phyloP scores from a whole-genome alignment of 2,888 invertebrate genomes.

The Lampropteryx suffumata region DNA sequence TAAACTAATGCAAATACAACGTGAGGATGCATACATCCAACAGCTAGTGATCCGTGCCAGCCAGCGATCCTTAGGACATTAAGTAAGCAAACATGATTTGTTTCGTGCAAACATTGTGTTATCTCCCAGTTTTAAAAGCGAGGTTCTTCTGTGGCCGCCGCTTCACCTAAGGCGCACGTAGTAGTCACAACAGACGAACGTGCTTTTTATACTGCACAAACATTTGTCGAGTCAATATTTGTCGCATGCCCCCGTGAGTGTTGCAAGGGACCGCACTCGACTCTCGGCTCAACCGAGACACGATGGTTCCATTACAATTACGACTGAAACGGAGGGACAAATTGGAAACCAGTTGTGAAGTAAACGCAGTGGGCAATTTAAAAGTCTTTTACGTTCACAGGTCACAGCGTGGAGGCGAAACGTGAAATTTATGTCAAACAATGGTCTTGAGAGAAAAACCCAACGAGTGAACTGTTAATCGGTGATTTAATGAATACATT shows the following conservation, averaged over 20 bases:
- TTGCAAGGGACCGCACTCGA: constrained; percentile 50
- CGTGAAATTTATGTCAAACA: constrained; percentile 46
- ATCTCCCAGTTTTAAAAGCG: constrained; percentile 58
- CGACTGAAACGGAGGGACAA: constrained; percentile 1
- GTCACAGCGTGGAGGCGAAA: constrained; percentile 27
- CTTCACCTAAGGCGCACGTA: constrained; percentile 58
- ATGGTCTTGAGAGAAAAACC: constrained; percentile 50
- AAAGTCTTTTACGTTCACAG: constrained; percentile 35
- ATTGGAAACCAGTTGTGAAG: constrained; percentile 30
- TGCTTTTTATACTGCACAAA: constrained; percentile 68
- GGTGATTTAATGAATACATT: constrained; percentile 77
- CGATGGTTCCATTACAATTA: constrained; percentile 23
- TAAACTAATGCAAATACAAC: constrained; percentile 66
- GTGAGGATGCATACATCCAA: constrained; percentile 66
- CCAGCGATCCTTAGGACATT: constrained; percentile 62
- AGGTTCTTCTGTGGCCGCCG: constrained; percentile 58
- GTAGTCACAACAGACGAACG: constrained; percentile 62
- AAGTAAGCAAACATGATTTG: constrained; percentile 74
- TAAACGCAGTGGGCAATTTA: constrained; percentile 34
- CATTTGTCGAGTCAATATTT: constrained; percentile 76
- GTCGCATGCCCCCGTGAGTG: constrained; percentile 59
- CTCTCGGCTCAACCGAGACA: constrained; percentile 23
- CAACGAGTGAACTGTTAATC: constrained; percentile 54
- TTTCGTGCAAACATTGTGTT: constrained; percentile 70
- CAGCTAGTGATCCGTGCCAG: constrained; percentile 59